phyloP scores from a whole-genome alignment of 2,797 vertebrate species.

The Oceanodroma leucorhoa region DNA sequence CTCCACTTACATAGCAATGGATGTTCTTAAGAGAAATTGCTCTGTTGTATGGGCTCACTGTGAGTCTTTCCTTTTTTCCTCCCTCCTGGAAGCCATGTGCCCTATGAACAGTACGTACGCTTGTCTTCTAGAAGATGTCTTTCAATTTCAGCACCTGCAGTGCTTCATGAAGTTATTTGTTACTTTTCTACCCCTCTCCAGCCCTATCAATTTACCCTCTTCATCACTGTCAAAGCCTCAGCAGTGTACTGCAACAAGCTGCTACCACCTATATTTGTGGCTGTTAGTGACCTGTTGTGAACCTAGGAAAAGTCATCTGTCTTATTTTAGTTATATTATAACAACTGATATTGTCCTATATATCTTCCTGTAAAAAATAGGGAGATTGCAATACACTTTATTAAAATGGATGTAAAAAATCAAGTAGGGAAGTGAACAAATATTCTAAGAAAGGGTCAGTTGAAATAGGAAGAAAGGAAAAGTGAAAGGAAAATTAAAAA shows the following conservation, averaged over 20 bases:
- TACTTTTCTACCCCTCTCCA: neutral
- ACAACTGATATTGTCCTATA: neutral
- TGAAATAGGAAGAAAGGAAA: neutral
- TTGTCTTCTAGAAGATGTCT: neutral
- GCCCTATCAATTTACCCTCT: neutral
- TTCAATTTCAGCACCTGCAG: neutral
- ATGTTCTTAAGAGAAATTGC: neutral
- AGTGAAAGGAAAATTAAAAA: neutral
- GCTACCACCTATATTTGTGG: rapidly evolving
- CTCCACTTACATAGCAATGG: neutral
- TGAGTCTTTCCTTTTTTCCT: neutral
- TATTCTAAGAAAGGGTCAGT: neutral
- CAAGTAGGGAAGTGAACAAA: neutral
- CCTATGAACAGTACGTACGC: neutral
- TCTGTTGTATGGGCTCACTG: neutral
- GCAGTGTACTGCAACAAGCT: neutral
- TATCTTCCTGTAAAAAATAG: neutral
- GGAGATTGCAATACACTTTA: neutral
- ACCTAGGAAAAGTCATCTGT: neutral
- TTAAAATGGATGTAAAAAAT: neutral
- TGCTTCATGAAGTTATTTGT: neutral
- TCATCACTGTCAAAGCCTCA: neutral
- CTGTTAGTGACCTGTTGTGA: neutral
- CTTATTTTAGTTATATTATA: neutral
- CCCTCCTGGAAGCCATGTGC: neutral